Evolutionary conservation across 2,888 invertebrate species (phyloP), one percentile per base, ranked within the genome.

Genomic region (Boloria selene): DNA sequence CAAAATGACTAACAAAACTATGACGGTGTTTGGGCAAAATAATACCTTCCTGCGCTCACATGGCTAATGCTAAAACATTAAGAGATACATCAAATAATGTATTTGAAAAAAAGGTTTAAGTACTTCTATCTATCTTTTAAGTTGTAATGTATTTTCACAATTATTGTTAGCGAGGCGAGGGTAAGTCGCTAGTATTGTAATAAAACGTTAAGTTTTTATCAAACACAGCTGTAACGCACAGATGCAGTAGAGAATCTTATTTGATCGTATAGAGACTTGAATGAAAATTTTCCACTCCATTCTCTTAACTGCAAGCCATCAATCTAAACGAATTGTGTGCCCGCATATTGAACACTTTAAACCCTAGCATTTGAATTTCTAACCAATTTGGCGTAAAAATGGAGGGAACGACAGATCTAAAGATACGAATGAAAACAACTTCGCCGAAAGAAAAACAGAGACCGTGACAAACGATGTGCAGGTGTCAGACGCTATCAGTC

Each of bases 391-490:
- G 77, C 80, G 77, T 80, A 78, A 85, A 82, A 83, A 76, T 68
- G 74, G 74, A 76, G 76, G 75, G 74, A 77, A 76, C 31, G 78
- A 77, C 79, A 77, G 70, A 73, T 75, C 78, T 68, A 74, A 74
- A 77, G 52, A 58, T 64, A 75, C 80, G 75, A 59, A 7, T 2
- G 77, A 79, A 84, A 85, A 86, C 83, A 84, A 76, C 77, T 82
- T 81, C 79, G 81, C 77, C 78, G 79, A 78, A 76, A 77, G 69
- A 73, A 73, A 68, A 74, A 74, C 75, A 31, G 49, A 31, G 47
- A 79, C 10, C 31, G 77, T 89, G 88, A 90, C 89, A 90, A 90
- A 90, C 86, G 87, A 90, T 81, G 79, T 82, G 82, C 87, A 89
- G 86, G 88, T 88, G 87, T 85, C 87, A 84, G 80, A 82, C 81